Base-by-base conservation (phyloP, 2,888 invertebrate genomes). In the Apamea anceps region DNA sequence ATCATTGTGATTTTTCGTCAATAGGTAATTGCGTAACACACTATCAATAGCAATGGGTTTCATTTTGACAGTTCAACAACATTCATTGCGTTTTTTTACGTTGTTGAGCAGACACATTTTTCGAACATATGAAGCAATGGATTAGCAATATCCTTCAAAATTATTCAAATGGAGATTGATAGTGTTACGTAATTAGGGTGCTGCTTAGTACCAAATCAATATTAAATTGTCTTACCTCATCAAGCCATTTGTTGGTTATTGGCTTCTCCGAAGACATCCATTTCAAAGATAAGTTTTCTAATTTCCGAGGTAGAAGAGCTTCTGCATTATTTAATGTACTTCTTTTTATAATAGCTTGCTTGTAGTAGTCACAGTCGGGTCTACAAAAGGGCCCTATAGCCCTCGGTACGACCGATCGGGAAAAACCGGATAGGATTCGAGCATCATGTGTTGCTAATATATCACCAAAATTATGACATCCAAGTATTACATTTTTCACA, bases 161-260 rank as follows among this genome's bases (percentile, higher is more conserved):
- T 42, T 0, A 42, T 42, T 42, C 42, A 42, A 42, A 6, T 7
- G 3, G 6, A 42, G 42, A 42, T 42, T 42, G 7, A 42, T 7
- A 42, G 42, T 42, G 42, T 42, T 42, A 7, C 42, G 42, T 4
- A 42, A 42, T 7, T 42, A 42, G 1, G 6, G 37, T 42, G 0
- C 15, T 28, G 32, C 32, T 25, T 66, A 62, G 15, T 15, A 60
- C 2, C 6, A 70, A 71, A 82, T 57, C 0, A 37, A n/a, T 25
- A 10, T 5, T 57, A 57, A 60, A 37, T 60, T n/a, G n/a, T 42
- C 72, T 81, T 72, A 85, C 85, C 80, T 75, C 5, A 45, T 80
- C 28, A 10, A 75, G 37, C 57, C 72, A 66, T 66, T 84, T 85
- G n/a, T 32, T 54, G 15, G 62, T 54, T 21, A 25, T 1, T n/a